Conservation (phyloP, 1,140 invertebrate genomes). For the Fopius arisanus region DNA sequence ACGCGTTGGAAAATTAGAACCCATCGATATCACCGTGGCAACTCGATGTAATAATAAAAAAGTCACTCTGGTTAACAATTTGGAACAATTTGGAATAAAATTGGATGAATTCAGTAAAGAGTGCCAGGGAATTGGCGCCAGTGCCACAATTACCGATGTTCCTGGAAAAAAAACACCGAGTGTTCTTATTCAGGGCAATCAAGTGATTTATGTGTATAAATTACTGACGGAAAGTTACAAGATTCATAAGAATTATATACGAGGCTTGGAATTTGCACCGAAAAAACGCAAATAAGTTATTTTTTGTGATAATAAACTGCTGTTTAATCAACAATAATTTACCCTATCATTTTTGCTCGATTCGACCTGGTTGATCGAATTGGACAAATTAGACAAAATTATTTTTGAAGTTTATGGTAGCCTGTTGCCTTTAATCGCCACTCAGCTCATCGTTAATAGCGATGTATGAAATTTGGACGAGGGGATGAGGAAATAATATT, state of each 20-base stretch:
- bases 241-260: conserved; percentile 72
- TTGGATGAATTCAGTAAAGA: conserved; percentile 80
- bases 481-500: no score
- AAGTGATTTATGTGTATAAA: conserved; percentile 80
- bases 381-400: no score
- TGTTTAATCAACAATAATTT: no score
- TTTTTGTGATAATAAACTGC: not conserved
- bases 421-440: no score
- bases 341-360: no score
- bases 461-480: no score
- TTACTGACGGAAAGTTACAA: conserved; percentile 72
- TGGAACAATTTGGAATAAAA: conserved; percentile 85
- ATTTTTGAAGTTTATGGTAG: no score
- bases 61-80: conserved; percentile 87
- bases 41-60: conserved; percentile 89
- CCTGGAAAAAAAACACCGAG: conserved; percentile 79
- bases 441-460: no score
- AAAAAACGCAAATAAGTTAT: conserved; percentile 67
- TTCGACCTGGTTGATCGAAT: no score
- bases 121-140: conserved; percentile 87
- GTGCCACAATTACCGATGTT: conserved; percentile 80
- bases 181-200: conserved; percentile 90
- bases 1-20: conserved; percentile 78
- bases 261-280: conserved; percentile 72
- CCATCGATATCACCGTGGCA: conserved; percentile 80